Evolutionary conservation across 2,888 invertebrate genomes (phyloP).

Genomic region (Dolichopus griseipennis): DNA sequence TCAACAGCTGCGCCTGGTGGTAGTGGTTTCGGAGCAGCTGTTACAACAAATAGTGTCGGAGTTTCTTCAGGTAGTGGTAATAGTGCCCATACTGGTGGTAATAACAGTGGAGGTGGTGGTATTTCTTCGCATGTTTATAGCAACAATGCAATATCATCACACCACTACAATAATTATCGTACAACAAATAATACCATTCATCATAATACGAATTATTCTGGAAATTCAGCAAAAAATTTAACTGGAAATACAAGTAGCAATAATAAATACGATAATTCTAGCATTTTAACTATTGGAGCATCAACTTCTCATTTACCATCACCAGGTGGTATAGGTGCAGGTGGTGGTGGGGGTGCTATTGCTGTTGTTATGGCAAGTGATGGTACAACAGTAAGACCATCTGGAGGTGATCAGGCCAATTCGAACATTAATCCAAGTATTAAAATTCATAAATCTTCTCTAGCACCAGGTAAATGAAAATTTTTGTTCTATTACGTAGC

Average conservation of each 20-base stretch:
- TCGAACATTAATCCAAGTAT: conserved; percentile 19
- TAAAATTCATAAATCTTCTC: conserved; percentile 19
- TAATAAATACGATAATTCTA: conserved; percentile 32
- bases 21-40: conserved; percentile 14
- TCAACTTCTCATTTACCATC: conserved; percentile 21
- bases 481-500: neutral
- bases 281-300: conserved; percentile 23
- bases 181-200: conserved; percentile 46
- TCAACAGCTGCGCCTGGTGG: conserved; percentile 30
- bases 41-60: conserved; percentile 7
- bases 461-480: conserved; percentile 15
- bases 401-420: conserved; percentile 25
- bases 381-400: conserved; percentile 28
- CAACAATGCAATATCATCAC: conserved; percentile 23
- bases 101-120: conserved; percentile 30
- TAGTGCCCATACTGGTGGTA: conserved; percentile 25
- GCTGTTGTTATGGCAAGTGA: conserved; percentile 25
- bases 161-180: conserved; percentile 26
- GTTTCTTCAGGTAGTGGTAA: conserved; percentile 18
- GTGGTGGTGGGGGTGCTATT: conserved; percentile 10
- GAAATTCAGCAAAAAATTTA: conserved; percentile 23
- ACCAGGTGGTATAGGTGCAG: neutral
- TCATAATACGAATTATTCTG: conserved; percentile 28
- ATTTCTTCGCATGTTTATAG: conserved; percentile 17
- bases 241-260: conserved; percentile 36